These are phyloP conservation scores for Octodon degus DNA, from an alignment of 2,113 vertebrate species.

Conservation along the genomic window DNA sequence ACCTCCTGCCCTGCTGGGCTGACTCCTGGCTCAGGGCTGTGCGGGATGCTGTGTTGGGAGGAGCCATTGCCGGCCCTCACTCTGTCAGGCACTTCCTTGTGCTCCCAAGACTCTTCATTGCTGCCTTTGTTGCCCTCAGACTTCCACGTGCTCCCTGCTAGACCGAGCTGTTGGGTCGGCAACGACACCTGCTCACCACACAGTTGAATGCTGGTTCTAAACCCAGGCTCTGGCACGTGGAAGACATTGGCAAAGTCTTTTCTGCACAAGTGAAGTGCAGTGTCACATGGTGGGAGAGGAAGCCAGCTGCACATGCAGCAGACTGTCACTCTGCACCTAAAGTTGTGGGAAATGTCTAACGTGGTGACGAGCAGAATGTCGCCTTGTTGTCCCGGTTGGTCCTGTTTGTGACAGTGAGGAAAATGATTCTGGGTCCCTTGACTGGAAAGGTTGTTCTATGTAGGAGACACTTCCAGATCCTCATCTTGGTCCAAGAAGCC, in stretches of 20 bases:
- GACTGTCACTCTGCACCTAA: neutral
- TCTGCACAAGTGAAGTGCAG: neutral
- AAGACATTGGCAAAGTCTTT: neutral
- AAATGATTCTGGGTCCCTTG: conserved; percentile 65
- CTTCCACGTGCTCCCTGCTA: neutral
- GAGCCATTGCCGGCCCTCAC: neutral
- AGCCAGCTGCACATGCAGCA: neutral
- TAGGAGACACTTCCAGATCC: too few species aligned
- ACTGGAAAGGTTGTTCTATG: conserved; percentile 56
- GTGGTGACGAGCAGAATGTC: conserved; percentile 1
- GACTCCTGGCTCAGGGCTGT: neutral
- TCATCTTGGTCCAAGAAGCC: too few species aligned
- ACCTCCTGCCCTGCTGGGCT: neutral
- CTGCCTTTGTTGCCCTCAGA: neutral
- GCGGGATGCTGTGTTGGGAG: neutral
- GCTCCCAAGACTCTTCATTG: neutral
- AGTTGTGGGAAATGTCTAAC: neutral
- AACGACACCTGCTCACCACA: neutral
- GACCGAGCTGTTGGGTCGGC: neutral
- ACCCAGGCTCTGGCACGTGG: neutral
- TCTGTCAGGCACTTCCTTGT: neutral
- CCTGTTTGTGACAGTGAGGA: conserved; percentile 6
- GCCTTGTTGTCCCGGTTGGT: conserved; percentile 43
- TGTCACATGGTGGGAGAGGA: neutral
- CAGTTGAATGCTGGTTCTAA: neutral